Evolutionary conservation across 1,140 invertebrate species (phyloP), one percentile per base, ranked within the genome.

Genomic region (Calephelis virginiensis): DNA sequence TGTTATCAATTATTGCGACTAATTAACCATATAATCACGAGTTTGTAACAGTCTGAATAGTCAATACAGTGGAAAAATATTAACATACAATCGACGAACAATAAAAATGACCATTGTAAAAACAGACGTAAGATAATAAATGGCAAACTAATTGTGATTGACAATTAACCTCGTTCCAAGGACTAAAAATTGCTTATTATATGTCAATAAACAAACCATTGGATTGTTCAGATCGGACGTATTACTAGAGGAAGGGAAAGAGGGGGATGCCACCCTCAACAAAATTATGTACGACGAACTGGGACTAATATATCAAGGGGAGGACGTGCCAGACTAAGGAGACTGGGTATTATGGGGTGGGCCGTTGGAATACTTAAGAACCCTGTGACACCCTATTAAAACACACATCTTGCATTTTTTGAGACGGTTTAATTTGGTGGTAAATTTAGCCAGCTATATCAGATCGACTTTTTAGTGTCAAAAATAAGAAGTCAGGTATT

Each of bases 201-300:
- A 77, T 72, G 73, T 69, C 68, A 85, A 89, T 89, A 87, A 90
- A 90, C 87, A 87, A 87, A 85, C 77, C 81, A 78, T 85, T 81
- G 81, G 80, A 89, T 88, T 90, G 87, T 86, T 76, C 75, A 76
- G 76, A 81, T 82, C 78, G 82, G 80, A 75, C 77, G 74, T 70
- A 72, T 70, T 77, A 77, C 74, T 76, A 63, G 77, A 72, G 72
- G 71, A 71, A 69, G 77, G 78, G 73, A 66, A 75, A 68, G 53
- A 71, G 78, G 84, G 82, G 67, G 82, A 73, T 67, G 67, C 82
- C 84, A 81, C 85, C 87, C 86, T 75, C 84, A 80, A 81, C 86
- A 90, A 90, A 91, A 91, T 91, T 91, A 91, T 91, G 87, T 91
- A 91, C 89, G 89, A 91, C 89, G 89, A 89, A 87, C 89, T 90